Conservation (phyloP, 2,797 vertebrate genomes). For the Calcarius lapponicus region DNA sequence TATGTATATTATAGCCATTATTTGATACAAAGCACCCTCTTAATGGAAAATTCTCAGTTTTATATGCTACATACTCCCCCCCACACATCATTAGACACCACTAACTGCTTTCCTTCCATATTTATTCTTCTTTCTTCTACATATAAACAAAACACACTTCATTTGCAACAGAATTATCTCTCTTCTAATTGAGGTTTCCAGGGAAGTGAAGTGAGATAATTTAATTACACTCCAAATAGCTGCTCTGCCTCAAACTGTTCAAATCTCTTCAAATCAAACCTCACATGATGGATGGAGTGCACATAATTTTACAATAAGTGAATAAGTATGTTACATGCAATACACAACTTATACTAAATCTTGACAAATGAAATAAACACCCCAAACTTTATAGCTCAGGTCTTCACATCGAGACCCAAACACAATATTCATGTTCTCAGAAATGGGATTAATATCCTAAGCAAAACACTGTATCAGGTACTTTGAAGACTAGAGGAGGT, state of each 20-base stretch:
- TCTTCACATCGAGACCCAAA: neutral
- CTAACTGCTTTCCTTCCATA: neutral
- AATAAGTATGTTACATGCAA: neutral
- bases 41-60: neutral
- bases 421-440: neutral
- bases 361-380: neutral
- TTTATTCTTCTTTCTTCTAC: neutral
- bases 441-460: neutral
- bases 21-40: neutral
- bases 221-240: slow-evolving; percentile 41
- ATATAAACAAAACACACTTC: slow-evolving; percentile 21
- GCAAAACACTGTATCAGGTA: neutral
- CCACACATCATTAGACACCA: neutral
- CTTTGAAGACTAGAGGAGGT: neutral
- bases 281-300: neutral
- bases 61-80: neutral
- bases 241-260: slow-evolving; percentile 34
- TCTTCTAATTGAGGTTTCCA: slow-evolving; percentile 28
- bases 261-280: slow-evolving; percentile 28
- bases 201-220: slow-evolving; percentile 24
- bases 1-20: slow-evolving; percentile 11
- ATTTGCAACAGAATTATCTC: slow-evolving; percentile 31
- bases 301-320: neutral
- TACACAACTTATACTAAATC: neutral
- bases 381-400: neutral